A percentile compares a stretch with the other conserved stretches of the same genome.
These are phyloP conservation scores for Anagyrus pseudococci DNA, from an alignment of 2,888 invertebrate species.

Conservation along the genomic window DNA sequence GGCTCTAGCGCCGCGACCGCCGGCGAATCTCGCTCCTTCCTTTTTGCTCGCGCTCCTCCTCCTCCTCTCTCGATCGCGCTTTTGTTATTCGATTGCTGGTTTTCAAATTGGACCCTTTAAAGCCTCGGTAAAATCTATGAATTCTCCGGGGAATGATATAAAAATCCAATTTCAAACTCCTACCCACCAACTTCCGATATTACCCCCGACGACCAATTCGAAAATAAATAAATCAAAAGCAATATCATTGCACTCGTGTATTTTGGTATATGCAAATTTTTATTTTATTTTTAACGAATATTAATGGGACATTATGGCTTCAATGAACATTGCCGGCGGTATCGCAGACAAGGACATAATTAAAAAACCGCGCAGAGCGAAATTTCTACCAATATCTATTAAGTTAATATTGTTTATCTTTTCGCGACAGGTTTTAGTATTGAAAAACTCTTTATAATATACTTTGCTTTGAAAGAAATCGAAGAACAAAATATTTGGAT, in stretches of 20 bases:
- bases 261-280: background rate
- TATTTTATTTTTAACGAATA: too few relatives aligned
- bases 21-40: constrained; percentile 8
- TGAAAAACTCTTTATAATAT: too few relatives aligned
- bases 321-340: too few relatives aligned
- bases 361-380: too few relatives aligned
- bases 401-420: too few relatives aligned
- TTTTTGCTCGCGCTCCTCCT: constrained; percentile 3
- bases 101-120: constrained; percentile 31
- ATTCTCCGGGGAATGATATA: constrained; percentile 20
- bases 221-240: background rate
- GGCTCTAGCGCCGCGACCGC: constrained; percentile 8
- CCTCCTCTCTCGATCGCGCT: constrained; percentile 4
- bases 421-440: too few relatives aligned
- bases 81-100: constrained; percentile 31
- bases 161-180: constrained; percentile 11
- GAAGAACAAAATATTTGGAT: too few relatives aligned
- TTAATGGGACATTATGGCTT: too few relatives aligned
- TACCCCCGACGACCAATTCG: background rate
- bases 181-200: too few relatives aligned
- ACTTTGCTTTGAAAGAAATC: too few relatives aligned
- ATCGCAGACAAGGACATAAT: too few relatives aligned
- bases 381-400: too few relatives aligned
- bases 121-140: constrained; percentile 29
- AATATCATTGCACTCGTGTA: background rate